These are phyloP conservation scores for Psammodynastes pulverulentus DNA, from an alignment of 2,113 vertebrate species.

Conservation along the genomic window DNA sequence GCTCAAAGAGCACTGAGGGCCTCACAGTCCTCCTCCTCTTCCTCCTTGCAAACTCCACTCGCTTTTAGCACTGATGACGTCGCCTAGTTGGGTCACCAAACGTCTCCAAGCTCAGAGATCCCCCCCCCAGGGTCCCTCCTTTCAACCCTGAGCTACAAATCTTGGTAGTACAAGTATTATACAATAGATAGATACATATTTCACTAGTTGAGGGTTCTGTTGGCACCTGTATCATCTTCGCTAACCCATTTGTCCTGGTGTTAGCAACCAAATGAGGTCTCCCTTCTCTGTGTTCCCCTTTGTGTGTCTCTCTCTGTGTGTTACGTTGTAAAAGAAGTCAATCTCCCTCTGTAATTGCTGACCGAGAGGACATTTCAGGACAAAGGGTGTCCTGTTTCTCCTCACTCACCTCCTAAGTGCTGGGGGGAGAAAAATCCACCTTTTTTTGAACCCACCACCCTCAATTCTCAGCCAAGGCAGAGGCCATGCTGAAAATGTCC, in stretches of 20 bases:
- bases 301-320: too few relatives aligned
- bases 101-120: neutral
- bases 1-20: neutral
- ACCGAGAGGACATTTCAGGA: conserved; percentile 72
- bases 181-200: conserved; percentile 32
- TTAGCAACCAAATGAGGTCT: conserved; percentile 38
- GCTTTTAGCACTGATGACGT: neutral
- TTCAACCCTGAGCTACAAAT: neutral
- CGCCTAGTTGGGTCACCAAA: neutral
- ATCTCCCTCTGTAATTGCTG: conserved; percentile 59
- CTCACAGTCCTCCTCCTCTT: neutral
- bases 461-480: neutral
- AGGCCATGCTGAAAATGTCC: conserved; percentile 36
- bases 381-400: conserved; percentile 60
- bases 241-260: conserved; percentile 56
- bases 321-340: conserved; percentile 56
- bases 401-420: conserved; percentile 63
- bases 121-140: neutral
- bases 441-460: conserved; percentile 57
- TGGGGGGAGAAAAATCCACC: conserved; percentile 53
- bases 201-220: conserved; percentile 78
- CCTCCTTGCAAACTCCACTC: neutral
- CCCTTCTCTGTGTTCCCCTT: neutral
- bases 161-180: conserved; percentile 76
- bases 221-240: conserved; percentile 75